phyloP scores from a whole-genome alignment of 2,888 invertebrate species.

The Eilema sororculum region DNA sequence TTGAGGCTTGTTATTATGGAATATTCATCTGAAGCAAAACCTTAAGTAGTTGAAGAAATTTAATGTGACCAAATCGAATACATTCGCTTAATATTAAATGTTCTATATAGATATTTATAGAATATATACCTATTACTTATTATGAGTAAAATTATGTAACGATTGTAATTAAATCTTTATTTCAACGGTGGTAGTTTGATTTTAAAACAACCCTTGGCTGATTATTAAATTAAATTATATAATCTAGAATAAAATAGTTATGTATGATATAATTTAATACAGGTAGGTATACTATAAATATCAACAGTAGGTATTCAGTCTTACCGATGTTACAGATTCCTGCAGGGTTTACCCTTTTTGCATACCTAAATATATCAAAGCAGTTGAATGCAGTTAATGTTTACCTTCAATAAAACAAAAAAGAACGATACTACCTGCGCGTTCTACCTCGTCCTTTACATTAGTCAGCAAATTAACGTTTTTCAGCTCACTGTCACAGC shows the following conservation, averaged over 20 bases:
- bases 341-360: not conserved
- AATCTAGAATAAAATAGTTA: not conserved
- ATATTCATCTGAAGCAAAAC: conserved; percentile 39
- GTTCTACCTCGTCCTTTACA: not conserved
- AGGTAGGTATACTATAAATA: not conserved
- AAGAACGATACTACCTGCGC: conserved; percentile 40
- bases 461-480: conserved; percentile 43
- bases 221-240: not conserved
- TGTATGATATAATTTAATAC: not conserved
- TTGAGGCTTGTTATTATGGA: conserved; percentile 54
- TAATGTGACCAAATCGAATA: conserved; percentile 86
- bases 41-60: conserved; percentile 47
- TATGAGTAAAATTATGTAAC: conserved; percentile 86
- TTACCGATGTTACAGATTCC: not conserved
- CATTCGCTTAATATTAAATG: conserved; percentile 86
- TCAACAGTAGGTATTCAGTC: not conserved
- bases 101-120: conserved; percentile 86
- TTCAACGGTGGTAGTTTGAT: conserved; percentile 76
- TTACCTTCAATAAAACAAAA: conserved; percentile 4
- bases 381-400: not conserved
- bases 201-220: conserved; percentile 37
- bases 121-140: conserved; percentile 85
- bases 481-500: conserved; percentile 29
- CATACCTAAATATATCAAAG: not conserved
- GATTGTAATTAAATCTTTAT: conserved; percentile 87